A percentile compares a stretch with the other conserved stretches of the same genome.
These are phyloP conservation scores for Sorex fumeus DNA, from an alignment of 2,113 vertebrate genomes.

Conservation along the genomic window DNA sequence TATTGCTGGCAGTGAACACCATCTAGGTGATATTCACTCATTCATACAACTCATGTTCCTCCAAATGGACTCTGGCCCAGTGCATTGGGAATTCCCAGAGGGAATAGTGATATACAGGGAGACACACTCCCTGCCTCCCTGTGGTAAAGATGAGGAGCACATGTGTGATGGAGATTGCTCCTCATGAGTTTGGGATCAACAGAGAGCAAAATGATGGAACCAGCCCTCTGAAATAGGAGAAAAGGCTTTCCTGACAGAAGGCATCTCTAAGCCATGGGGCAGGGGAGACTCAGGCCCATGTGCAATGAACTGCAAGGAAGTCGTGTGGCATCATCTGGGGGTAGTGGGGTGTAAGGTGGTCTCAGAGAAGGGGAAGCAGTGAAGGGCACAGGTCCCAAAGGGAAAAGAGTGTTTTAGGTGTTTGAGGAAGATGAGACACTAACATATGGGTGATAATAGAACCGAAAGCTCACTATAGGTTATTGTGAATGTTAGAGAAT, in stretches of 20 bases:
- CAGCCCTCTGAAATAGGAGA: background rate
- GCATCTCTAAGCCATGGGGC: background rate
- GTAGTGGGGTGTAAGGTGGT: background rate
- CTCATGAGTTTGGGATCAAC: background rate
- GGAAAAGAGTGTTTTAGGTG: too few species aligned
- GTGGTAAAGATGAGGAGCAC: too few species aligned
- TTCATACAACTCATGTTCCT: too few species aligned
- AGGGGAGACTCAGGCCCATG: accelerated
- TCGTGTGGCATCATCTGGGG: background rate
- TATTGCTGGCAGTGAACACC: too few species aligned
- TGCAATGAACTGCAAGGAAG: background rate
- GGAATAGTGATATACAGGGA: too few species aligned
- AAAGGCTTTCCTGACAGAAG: conserved; percentile 10
- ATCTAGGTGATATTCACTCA: too few species aligned
- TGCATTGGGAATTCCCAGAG: too few species aligned
- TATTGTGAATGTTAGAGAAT: background rate
- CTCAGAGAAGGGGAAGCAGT: background rate
- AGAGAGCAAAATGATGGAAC: background rate
- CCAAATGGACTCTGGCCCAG: too few species aligned
- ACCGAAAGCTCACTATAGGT: background rate
- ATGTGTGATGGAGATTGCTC: too few species aligned
- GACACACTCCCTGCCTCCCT: too few species aligned
- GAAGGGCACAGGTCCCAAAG: background rate
- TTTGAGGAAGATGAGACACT: background rate
- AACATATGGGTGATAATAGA: background rate